These are phyloP conservation scores for Acestrorhynchus altus DNA, from an alignment of 2,797 vertebrate species.

Conservation along the genomic window DNA sequence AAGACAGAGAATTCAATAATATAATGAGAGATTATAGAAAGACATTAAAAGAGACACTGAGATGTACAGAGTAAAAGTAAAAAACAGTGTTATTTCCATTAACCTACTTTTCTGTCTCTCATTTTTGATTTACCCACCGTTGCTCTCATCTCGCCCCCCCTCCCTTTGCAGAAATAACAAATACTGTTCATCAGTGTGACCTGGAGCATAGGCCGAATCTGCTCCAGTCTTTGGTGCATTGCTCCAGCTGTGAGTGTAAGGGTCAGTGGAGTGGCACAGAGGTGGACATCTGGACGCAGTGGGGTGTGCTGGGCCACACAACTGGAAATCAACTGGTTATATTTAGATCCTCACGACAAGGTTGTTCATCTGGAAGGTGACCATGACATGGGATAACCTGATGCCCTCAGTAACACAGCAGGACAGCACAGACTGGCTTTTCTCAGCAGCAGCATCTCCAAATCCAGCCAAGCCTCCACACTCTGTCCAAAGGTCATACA, in stretches of 20 bases:
- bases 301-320: slow-evolving; percentile 30
- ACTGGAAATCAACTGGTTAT: slow-evolving; percentile 47
- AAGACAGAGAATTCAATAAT: neutral
- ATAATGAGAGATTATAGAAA: neutral
- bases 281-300: slow-evolving; percentile 55
- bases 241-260: slow-evolving; percentile 47
- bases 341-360: slow-evolving; percentile 54
- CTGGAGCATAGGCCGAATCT: slow-evolving; percentile 15
- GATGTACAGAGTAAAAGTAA: slow-evolving; percentile 16
- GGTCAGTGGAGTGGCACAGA: slow-evolving; percentile 40
- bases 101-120: slow-evolving; percentile 49
- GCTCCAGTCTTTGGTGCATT: slow-evolving; percentile 20
- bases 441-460: slow-evolving; percentile 11
- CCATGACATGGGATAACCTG: slow-evolving; percentile 39
- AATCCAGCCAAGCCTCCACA: slow-evolving; percentile 1
- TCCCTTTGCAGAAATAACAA: slow-evolving; percentile 11
- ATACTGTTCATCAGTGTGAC: slow-evolving; percentile 6
- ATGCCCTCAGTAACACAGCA: slow-evolving; percentile 36
- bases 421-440: slow-evolving; percentile 28
- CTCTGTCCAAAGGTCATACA: neutral
- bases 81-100: slow-evolving; percentile 22
- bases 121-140: slow-evolving; percentile 31
- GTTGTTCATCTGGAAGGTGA: slow-evolving; percentile 53
- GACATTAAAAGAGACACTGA: neutral
- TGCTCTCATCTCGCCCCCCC: slow-evolving; percentile 1